These are phyloP conservation scores for Anolis sagrei DNA, from an alignment of 2,113 vertebrate species.

Conservation along the genomic window DNA sequence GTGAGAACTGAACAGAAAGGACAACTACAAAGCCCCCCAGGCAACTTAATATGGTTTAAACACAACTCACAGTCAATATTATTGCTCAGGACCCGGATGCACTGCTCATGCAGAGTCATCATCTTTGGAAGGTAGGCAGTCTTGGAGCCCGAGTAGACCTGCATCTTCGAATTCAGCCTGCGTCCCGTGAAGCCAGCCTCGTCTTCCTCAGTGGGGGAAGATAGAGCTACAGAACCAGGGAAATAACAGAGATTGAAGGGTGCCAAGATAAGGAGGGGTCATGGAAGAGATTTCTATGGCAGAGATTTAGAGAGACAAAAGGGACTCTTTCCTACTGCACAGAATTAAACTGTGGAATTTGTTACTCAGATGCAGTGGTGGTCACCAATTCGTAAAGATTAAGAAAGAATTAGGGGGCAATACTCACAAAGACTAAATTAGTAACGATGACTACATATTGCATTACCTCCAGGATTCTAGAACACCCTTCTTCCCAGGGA, in stretches of 20 bases:
- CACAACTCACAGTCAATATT: slow-evolving; percentile 96
- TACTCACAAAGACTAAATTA: too few relatives aligned
- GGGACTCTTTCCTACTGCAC: too few relatives aligned
- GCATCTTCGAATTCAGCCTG: slow-evolving; percentile 96
- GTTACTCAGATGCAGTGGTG: too few relatives aligned
- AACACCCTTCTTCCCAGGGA: too few relatives aligned
- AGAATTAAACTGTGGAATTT: too few relatives aligned
- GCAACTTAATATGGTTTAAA: rapidly evolving
- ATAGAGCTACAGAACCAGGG: slow-evolving; percentile 65
- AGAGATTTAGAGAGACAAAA: too few relatives aligned
- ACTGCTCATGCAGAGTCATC: slow-evolving; percentile 96
- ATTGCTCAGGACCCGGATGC: slow-evolving; percentile 96
- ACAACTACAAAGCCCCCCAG: neutral
- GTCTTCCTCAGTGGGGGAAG: slow-evolving; percentile 85
- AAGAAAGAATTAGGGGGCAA: too few relatives aligned
- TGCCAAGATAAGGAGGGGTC: neutral
- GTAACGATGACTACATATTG: too few relatives aligned
- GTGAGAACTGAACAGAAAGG: neutral
- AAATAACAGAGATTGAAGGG: neutral
- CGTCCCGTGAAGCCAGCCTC: slow-evolving; percentile 91
- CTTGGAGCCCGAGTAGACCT: slow-evolving; percentile 96
- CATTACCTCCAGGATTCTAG: too few relatives aligned
- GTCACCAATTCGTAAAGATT: too few relatives aligned
- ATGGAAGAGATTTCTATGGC: neutral
- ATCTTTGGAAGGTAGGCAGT: slow-evolving; percentile 92